Evolutionary conservation across 2,888 invertebrate genomes (phyloP).

Genomic region (Colostygia pectinataria): DNA sequence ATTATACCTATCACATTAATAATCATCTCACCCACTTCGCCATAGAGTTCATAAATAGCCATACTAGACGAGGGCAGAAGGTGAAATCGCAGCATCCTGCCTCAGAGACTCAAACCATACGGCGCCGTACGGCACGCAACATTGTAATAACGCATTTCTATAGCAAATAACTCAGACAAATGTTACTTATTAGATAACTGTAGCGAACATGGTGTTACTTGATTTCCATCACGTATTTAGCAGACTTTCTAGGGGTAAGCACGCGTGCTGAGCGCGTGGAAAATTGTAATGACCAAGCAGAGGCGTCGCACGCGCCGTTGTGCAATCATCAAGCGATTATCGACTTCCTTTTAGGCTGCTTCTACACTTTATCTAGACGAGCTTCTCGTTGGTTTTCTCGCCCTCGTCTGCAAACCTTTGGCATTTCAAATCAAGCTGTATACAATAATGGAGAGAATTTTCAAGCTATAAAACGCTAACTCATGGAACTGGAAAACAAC

Average conservation of each 20-base stretch:
- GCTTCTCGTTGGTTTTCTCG: too few relatives aligned
- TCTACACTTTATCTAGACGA: neutral
- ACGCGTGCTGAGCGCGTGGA: constrained; percentile 35
- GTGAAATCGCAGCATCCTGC: constrained; percentile 34
- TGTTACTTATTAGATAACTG: constrained; percentile 34
- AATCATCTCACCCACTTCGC: too few relatives aligned
- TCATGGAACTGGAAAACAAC: too few relatives aligned
- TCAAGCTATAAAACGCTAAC: too few relatives aligned
- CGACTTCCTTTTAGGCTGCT: constrained; percentile 22
- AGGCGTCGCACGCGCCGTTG: constrained; percentile 49
- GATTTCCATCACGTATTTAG: constrained; percentile 59
- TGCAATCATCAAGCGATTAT: constrained; percentile 41
- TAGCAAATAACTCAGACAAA: constrained; percentile 25
- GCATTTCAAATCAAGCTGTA: too few relatives aligned
- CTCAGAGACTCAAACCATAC: constrained; percentile 15
- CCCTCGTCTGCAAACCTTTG: too few relatives aligned
- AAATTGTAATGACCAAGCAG: constrained; percentile 41
- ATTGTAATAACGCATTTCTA: constrained; percentile 27
- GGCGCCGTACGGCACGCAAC: constrained; percentile 30
- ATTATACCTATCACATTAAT: too few relatives aligned
- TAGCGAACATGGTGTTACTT: constrained; percentile 27
- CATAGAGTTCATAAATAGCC: too few relatives aligned
- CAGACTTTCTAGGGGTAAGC: constrained; percentile 56
- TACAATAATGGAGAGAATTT: too few relatives aligned
- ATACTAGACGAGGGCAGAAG: constrained; percentile 16